These are phyloP conservation scores for Plodia interpunctella DNA, from an alignment of 1,140 invertebrate species.

Conservation along the genomic window DNA sequence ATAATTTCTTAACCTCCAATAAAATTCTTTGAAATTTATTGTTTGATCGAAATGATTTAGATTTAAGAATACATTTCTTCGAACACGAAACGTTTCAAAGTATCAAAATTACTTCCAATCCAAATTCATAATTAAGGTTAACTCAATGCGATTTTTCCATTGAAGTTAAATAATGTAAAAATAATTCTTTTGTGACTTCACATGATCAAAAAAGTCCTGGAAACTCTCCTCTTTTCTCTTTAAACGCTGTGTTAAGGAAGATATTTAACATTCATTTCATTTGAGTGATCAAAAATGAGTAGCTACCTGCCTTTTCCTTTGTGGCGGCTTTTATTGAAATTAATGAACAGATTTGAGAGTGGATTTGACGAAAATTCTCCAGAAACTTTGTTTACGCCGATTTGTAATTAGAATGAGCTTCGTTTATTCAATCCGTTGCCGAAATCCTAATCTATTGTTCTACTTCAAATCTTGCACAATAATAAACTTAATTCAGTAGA, in stretches of 20 bases:
- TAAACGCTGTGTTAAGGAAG: background rate
- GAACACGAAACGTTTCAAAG: no score
- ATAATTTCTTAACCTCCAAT: no score
- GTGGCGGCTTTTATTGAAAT: slow-evolving; percentile 22
- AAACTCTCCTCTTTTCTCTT: background rate
- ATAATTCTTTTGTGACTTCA: background rate
- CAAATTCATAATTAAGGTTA: no score
- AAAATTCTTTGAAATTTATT: no score
- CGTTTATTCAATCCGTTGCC: no score
- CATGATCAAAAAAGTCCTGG: slow-evolving; percentile 3
- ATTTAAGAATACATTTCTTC: no score
- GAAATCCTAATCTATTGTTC: no score
- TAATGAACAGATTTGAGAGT: slow-evolving; percentile 17
- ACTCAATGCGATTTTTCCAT: background rate
- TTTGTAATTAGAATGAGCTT: slow-evolving; percentile 19
- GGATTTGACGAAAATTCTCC: slow-evolving; percentile 19
- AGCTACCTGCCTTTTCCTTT: slow-evolving; percentile 16
- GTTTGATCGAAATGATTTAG: no score
- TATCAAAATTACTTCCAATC: no score
- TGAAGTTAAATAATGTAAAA: background rate
- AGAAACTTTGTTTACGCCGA: slow-evolving; percentile 22
- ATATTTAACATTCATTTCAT: slow-evolving; percentile 16
- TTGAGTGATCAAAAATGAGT: slow-evolving; percentile 16
- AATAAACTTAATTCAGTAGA: no score
- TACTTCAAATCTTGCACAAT: no score